Evolutionary conservation across 2,888 invertebrate species (phyloP).

Genomic region (Trisateles emortualis): DNA sequence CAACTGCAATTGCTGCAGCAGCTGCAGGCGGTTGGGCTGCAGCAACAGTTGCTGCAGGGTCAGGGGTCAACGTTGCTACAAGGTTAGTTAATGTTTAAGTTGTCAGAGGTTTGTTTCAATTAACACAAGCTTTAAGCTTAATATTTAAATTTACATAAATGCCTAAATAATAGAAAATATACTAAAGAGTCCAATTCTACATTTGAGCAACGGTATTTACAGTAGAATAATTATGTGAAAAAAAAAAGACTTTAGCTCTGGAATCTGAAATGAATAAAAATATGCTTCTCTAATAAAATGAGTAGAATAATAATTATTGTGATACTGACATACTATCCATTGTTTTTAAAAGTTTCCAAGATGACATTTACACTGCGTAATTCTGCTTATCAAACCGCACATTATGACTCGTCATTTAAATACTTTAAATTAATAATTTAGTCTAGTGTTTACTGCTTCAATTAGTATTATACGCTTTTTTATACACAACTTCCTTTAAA

Average conservation of each 20-base stretch:
- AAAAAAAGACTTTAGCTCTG: no score
- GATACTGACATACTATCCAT: not conserved
- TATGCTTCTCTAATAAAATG: no score
- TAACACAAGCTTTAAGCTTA: no score
- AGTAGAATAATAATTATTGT: not conserved
- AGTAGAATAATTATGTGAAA: no score
- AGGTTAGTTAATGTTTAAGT: slow-evolving; percentile 66
- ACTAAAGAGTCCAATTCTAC: no score
- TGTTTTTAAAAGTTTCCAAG: not conserved
- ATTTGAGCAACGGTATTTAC: no score
- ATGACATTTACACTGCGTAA: not conserved
- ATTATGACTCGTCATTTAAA: slow-evolving; percentile 29
- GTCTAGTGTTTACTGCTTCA: slow-evolving; percentile 27
- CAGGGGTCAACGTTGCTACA: slow-evolving; percentile 83
- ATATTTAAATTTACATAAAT: no score
- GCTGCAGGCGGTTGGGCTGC: slow-evolving; percentile 88
- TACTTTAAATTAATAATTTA: slow-evolving; percentile 40
- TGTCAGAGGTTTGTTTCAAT: no score
- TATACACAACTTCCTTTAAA: slow-evolving; percentile 37
- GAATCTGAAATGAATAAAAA: no score
- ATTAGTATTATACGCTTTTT: slow-evolving; percentile 37
- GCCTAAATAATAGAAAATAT: no score
- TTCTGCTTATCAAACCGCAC: not conserved
- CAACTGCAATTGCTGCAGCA: slow-evolving; percentile 89
- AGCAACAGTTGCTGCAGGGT: slow-evolving; percentile 88